Percentiles rank a stretch among this genome's conserved stretches.
Evolutionary conservation across 2,797 vertebrate genomes (phyloP).

Genomic region (Manis javanica): DNA sequence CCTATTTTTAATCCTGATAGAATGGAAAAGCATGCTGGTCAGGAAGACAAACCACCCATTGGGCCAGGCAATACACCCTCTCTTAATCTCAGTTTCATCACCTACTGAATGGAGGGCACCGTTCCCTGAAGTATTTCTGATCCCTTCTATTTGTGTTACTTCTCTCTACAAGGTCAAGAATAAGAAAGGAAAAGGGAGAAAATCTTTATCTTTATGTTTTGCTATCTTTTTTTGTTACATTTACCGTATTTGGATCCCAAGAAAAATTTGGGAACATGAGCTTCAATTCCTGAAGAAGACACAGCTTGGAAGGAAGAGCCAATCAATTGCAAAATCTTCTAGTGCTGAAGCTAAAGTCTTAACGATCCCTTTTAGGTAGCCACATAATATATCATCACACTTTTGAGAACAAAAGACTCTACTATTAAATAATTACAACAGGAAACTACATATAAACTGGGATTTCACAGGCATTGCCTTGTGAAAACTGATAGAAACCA

Average conservation of each 20-base stretch:
- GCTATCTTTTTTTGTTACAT: background rate
- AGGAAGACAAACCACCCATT: background rate
- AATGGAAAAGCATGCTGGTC: background rate
- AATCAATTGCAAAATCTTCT: background rate
- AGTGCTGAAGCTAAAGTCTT: background rate
- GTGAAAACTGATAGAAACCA: background rate
- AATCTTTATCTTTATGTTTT: background rate
- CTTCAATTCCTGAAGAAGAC: conserved; percentile 38
- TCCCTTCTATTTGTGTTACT: background rate
- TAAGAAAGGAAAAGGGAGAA: background rate
- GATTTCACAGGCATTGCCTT: background rate
- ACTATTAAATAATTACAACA: background rate
- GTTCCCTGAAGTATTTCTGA: background rate
- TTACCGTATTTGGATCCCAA: conserved; percentile 25
- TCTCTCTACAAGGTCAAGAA: background rate
- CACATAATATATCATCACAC: background rate
- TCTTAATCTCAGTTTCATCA: background rate
- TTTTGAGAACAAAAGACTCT: background rate
- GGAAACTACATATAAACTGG: background rate
- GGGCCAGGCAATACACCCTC: fast-evolving
- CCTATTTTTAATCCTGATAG: background rate
- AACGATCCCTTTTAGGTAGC: background rate
- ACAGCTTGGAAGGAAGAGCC: background rate
- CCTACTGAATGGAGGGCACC: background rate
- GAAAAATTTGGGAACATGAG: background rate